Conservation (phyloP, 1,140 invertebrate species). For the Papilio polyxenes region DNA sequence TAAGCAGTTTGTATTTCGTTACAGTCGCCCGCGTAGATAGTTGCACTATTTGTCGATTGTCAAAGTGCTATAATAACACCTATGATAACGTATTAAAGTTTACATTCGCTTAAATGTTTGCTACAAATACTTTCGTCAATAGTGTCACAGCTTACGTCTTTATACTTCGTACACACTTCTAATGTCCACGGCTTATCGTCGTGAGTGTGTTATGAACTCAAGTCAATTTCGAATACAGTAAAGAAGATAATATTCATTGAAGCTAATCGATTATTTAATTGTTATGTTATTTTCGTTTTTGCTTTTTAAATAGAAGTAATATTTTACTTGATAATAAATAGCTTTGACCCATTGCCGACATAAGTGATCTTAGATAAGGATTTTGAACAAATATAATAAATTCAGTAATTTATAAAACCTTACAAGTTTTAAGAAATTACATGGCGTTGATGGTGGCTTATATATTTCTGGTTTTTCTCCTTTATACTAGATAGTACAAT, state of each 20-base stretch:
- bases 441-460: neutral
- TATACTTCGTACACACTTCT: slow-evolving; percentile 35
- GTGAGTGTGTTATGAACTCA: slow-evolving; percentile 62
- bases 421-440: slow-evolving; percentile 31
- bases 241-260: slow-evolving; percentile 52
- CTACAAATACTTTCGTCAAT: slow-evolving; percentile 51
- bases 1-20: slow-evolving; percentile 65
- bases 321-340: slow-evolving; percentile 31
- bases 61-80: slow-evolving; percentile 47
- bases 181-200: slow-evolving; percentile 50
- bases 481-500: neutral
- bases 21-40: slow-evolving; percentile 48
- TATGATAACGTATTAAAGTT: slow-evolving; percentile 52
- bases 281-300: slow-evolving; percentile 43
- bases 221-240: slow-evolving; percentile 52
- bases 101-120: slow-evolving; percentile 48
- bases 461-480: neutral
- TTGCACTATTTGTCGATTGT: slow-evolving; percentile 47
- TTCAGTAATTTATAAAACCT: slow-evolving; percentile 16
- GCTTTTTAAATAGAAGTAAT: slow-evolving; percentile 17
- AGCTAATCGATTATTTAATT: slow-evolving; percentile 60
- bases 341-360: slow-evolving; percentile 12
- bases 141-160: slow-evolving; percentile 41
- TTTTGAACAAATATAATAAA: slow-evolving; percentile 14
- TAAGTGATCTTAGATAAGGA: slow-evolving; percentile 21